Percentiles rank a stretch among this genome's conserved stretches.
phyloP scores from a whole-genome alignment of 1,140 invertebrate species.

The Drosophila baimaii region DNA sequence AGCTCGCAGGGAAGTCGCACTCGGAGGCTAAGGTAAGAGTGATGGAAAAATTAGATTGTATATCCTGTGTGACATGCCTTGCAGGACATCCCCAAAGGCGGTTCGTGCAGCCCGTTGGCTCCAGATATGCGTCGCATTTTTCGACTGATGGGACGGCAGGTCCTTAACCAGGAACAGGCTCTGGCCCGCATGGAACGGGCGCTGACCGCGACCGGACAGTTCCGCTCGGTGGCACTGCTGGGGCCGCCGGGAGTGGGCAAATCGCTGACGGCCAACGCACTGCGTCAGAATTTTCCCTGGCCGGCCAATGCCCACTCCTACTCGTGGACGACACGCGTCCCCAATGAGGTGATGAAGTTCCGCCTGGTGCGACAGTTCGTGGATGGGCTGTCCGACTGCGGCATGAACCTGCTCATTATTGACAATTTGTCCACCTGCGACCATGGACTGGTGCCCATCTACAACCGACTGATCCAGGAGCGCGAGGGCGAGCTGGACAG shows the following conservation, averaged over 20 bases:
- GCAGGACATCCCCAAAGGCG: not conserved
- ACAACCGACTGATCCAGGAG: conserved; percentile 57
- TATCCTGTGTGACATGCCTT: not conserved
- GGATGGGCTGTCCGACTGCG: conserved; percentile 64
- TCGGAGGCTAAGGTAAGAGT: not conserved
- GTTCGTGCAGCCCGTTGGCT: conserved; percentile 34
- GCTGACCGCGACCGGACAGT: not conserved
- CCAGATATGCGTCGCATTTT: conserved; percentile 48
- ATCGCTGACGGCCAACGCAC: conserved; percentile 28
- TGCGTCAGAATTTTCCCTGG: conserved; percentile 68
- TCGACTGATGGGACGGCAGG: conserved; percentile 31
- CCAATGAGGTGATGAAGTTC: conserved; percentile 61
- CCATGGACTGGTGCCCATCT: conserved; percentile 53
- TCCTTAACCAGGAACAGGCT: conserved; percentile 65
- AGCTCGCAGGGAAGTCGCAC: no score
- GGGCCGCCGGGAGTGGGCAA: conserved; percentile 75
- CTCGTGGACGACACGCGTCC: conserved; percentile 70
- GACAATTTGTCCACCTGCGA: conserved; percentile 68
- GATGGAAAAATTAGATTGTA: no score
- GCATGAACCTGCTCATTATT: conserved; percentile 68
- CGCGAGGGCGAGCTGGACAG: conserved; percentile 36
- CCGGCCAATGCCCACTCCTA: conserved; percentile 71
- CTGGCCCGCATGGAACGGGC: conserved; percentile 49
- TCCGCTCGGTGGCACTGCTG: conserved; percentile 63
- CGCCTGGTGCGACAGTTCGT: conserved; percentile 56